Evolutionary conservation across 2,113 vertebrate genomes (phyloP), one percentile per base, ranked within the genome.

Genomic region (Cheilinus undulatus): DNA sequence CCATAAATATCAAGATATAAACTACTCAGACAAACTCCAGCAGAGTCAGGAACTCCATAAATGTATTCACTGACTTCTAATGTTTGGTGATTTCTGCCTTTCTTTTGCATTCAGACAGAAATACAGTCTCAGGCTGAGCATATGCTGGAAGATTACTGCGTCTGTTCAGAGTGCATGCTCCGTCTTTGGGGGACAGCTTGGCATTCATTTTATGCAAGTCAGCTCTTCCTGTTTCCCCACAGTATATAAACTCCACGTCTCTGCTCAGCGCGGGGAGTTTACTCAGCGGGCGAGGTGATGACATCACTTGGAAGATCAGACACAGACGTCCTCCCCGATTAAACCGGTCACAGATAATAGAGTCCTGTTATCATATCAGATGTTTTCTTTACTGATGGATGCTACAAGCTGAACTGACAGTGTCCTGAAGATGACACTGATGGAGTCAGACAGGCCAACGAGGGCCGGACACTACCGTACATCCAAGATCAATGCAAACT

Each of bases 161-260:
- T 78, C 34, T 64, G 57, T 60, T 26, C 7, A 2, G 22, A 64
- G 71, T 58, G 52, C 80, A 51, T 13, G 64, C 28, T 70, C 54
- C 32, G 75, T 54, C 78, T 84, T 82, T 52, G 30, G 71, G 46
- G 71, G 78, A 72, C 69, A 75, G 65, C 66, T 68, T 73, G 70
- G 64, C 64, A 57, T 80, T 73, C 63, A 48, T 40, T 82, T 66
- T 71, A 64, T 69, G 61, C 70, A 69, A 79, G 54, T 85, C 86
- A 88, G 81, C 70, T 43, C 54, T 71, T 89, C 71, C 48, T 26
- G 62, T 77, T 76, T 69, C 73, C 20, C 57, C 22, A 27, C 66
- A 57, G 51, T 63, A 36, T 13, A 63, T 80, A 14, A 78, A 40
- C 66, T 70, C 45, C 56, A 51, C 14, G 43, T 30, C 48, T 53